These are phyloP conservation scores for Mongoloraphidia duomilia DNA, from an alignment of 2,888 invertebrate genomes.

Conservation along the genomic window DNA sequence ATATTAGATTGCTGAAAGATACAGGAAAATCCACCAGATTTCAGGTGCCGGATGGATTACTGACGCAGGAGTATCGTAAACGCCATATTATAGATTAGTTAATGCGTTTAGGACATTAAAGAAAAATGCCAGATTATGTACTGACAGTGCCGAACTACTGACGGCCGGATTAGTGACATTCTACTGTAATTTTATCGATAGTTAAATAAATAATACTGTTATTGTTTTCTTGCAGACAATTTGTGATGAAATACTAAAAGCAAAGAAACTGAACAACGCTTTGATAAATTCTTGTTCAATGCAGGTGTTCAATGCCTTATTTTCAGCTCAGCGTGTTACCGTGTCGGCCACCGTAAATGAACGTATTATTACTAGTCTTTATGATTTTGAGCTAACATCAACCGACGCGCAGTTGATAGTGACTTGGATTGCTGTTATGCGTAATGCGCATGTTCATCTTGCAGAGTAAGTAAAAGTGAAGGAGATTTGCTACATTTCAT, in stretches of 20 bases:
- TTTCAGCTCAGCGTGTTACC: slow-evolving; percentile 30
- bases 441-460: slow-evolving; percentile 62
- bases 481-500: background rate
- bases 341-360: slow-evolving; percentile 42
- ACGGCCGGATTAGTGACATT: no score
- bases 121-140: no score
- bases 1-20: no score
- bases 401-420: slow-evolving; percentile 63
- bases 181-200: no score
- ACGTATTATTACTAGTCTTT: slow-evolving; percentile 66
- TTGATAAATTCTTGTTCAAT: slow-evolving; percentile 69
- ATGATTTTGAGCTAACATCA: slow-evolving; percentile 67
- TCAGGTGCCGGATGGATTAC: no score
- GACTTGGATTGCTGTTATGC: slow-evolving; percentile 79
- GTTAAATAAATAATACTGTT: no score
- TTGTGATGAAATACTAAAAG: slow-evolving; percentile 66
- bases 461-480: slow-evolving; percentile 32
- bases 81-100: no score
- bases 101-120: no score
- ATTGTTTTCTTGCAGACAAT: slow-evolving; percentile 33
- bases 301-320: slow-evolving; percentile 66
- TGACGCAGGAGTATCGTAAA: no score
- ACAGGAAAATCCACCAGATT: no score
- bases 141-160: no score
- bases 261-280: slow-evolving; percentile 77